These are phyloP conservation scores for Astyanax mexicanus DNA, from an alignment of 2,797 vertebrate species.

Conservation along the genomic window DNA sequence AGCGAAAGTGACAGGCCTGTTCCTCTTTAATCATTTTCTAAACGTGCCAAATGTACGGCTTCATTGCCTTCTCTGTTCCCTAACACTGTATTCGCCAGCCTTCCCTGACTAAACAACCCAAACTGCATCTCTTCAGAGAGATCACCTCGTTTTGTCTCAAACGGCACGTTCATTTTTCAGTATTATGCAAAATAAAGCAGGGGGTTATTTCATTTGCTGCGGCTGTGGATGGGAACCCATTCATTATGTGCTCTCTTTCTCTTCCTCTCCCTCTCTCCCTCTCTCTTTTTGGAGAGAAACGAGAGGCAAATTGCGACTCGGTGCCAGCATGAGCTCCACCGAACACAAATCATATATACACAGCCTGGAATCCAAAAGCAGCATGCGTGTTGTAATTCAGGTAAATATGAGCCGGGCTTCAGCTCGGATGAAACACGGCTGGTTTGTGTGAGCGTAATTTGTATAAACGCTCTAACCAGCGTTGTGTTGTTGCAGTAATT, in stretches of 20 bases:
- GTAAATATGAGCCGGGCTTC: constrained; percentile 3
- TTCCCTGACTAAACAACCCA: not conserved
- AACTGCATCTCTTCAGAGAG: not conserved
- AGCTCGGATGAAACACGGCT: constrained; percentile 12
- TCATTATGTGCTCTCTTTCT: constrained; percentile 7
- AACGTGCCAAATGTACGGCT: constrained; percentile 5
- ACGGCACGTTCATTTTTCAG: constrained; percentile 3
- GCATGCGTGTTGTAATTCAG: not conserved
- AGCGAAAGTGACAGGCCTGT: no score
- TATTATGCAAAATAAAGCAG: constrained; percentile 2
- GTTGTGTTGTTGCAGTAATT: constrained; percentile 31
- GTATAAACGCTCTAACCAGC: not conserved
- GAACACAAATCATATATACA: constrained; percentile 8
- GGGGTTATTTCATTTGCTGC: not conserved
- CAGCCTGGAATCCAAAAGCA: not conserved
- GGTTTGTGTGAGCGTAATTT: not conserved
- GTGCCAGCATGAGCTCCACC: not conserved
- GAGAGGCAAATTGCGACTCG: not conserved
- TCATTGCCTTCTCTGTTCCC: not conserved
- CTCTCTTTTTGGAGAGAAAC: not conserved
- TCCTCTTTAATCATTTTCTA: not conserved
- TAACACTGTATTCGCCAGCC: not conserved
- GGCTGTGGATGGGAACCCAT: constrained; percentile 4
- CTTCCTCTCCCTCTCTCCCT: not conserved
- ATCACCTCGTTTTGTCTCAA: not conserved